These are phyloP conservation scores for Leptinotarsa haldemani DNA, from an alignment of 2,888 invertebrate species.

Conservation along the genomic window DNA sequence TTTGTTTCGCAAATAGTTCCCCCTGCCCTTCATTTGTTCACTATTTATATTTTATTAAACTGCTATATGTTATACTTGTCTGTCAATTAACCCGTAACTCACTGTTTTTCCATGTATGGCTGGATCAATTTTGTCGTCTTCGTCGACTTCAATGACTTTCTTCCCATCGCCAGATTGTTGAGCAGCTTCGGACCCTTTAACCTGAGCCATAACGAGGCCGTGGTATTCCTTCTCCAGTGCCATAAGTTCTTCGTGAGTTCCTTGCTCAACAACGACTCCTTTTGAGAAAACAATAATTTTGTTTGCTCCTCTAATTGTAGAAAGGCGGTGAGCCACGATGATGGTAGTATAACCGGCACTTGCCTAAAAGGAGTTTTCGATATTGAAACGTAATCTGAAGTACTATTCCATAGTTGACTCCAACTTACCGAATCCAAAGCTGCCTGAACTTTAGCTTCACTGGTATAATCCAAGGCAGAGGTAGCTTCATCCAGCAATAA, in stretches of 20 bases:
- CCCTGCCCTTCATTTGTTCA: too few species aligned
- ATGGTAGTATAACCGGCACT: constrained; percentile 81
- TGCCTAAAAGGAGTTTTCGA: constrained; percentile 67
- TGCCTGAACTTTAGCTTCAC: constrained; percentile 87
- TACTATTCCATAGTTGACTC: background rate
- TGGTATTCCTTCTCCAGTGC: constrained; percentile 74
- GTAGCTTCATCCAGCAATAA: constrained; percentile 89
- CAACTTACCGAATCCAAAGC: constrained; percentile 77
- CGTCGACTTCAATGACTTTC: constrained; percentile 1
- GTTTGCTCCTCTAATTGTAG: constrained; percentile 80
- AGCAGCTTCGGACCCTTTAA: constrained; percentile 32
- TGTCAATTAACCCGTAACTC: background rate
- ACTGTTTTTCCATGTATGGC: background rate
- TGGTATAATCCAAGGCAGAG: constrained; percentile 87
- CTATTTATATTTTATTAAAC: too few species aligned
- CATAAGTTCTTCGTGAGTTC: constrained; percentile 79
- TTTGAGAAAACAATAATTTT: constrained; percentile 78
- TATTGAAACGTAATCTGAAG: too few species aligned
- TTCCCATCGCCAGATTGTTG: constrained; percentile 24
- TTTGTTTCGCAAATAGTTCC: too few species aligned
- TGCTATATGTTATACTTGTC: too few species aligned
- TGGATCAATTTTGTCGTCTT: constrained; percentile 10
- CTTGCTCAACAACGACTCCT: constrained; percentile 77
- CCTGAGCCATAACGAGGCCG: constrained; percentile 77
- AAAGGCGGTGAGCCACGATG: constrained; percentile 82